phyloP scores from a whole-genome alignment of 2,888 invertebrate species.

The Dorcus hopei region DNA sequence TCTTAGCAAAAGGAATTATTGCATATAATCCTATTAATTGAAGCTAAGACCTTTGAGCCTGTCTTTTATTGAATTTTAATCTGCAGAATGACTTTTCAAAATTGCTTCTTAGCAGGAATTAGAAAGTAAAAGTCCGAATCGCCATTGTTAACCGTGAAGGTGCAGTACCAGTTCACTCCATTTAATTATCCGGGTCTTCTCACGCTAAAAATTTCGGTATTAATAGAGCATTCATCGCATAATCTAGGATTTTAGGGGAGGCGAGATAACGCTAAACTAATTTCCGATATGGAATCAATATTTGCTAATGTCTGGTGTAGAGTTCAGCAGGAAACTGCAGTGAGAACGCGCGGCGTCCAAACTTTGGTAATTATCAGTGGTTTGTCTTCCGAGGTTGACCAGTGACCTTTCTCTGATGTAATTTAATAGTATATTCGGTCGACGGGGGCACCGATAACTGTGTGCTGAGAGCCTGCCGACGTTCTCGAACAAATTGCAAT shows the following conservation, averaged over 20 bases:
- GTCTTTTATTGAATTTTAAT: no score
- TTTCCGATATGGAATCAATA: slow-evolving; percentile 3
- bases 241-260: not conserved
- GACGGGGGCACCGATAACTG: slow-evolving; percentile 19
- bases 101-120: no score
- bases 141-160: no score
- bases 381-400: slow-evolving; percentile 40
- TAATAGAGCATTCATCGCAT: no score
- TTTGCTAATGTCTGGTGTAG: not conserved
- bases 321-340: not conserved
- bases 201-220: no score
- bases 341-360: slow-evolving; percentile 27
- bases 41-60: no score
- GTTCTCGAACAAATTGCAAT: slow-evolving; percentile 34
- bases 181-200: no score
- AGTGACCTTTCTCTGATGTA: slow-evolving; percentile 37
- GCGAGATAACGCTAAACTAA: slow-evolving; percentile 6
- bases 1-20: no score
- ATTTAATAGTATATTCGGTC: slow-evolving; percentile 36
- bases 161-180: no score
- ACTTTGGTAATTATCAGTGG: slow-evolving; percentile 46
- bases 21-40: no score
- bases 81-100: no score
- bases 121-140: no score
- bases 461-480: slow-evolving; percentile 23